Evolutionary conservation across 1,140 invertebrate genomes (phyloP).

Genomic region (Phymorhynchus buccinoides): DNA sequence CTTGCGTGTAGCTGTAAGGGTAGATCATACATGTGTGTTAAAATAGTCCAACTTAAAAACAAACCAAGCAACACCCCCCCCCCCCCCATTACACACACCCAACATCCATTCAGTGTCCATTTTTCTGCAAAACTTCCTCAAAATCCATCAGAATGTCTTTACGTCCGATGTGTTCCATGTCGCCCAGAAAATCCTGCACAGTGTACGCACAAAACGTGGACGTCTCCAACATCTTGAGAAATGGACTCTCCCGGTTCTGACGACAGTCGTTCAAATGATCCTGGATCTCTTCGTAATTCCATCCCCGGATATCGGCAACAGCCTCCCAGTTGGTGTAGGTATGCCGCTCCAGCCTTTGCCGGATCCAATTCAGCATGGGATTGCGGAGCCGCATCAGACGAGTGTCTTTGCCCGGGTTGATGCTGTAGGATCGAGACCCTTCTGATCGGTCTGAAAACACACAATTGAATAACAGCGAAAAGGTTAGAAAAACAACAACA

Average conservation of each 20-base stretch:
- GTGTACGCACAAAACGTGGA: conserved; percentile 16
- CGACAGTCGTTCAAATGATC: conserved; percentile 2
- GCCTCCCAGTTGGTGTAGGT: conserved; percentile 25
- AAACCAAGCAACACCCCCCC: too few relatives aligned
- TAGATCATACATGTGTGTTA: too few relatives aligned
- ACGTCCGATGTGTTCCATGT: neutral
- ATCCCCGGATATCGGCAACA: neutral
- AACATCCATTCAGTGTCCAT: neutral
- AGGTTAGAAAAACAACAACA: too few relatives aligned
- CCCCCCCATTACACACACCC: too few relatives aligned
- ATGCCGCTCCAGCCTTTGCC: neutral
- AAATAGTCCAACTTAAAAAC: too few relatives aligned
- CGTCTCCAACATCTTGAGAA: conserved; percentile 10
- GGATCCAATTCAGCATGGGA: neutral
- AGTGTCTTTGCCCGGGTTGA: conserved; percentile 6
- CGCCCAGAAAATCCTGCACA: neutral
- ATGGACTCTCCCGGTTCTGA: neutral
- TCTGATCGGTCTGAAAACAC: neutral
- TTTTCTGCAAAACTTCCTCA: conserved; percentile 7
- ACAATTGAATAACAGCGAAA: too few relatives aligned
- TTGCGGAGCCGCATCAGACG: neutral
- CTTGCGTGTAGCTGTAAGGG: too few relatives aligned
- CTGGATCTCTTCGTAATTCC: conserved; percentile 11
- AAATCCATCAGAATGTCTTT: conserved; percentile 27
- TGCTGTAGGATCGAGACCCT: conserved; percentile 12